Conservation (phyloP, 2,888 invertebrate species). For the Gandaritis pyraliata region DNA sequence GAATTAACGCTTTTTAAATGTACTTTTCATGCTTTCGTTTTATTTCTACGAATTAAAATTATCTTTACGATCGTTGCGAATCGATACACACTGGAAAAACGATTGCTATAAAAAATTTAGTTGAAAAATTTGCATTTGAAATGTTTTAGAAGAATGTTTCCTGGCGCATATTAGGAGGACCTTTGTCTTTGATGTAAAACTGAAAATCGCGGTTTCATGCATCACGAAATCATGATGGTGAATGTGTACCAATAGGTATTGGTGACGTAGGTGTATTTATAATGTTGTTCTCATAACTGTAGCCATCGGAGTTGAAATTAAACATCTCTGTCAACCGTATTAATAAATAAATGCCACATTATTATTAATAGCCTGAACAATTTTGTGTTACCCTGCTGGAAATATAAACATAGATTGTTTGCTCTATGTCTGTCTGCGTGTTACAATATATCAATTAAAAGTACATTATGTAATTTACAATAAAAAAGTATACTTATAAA, state of each 20-base stretch:
- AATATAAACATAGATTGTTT: no score
- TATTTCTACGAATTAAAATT: slow-evolving; percentile 5
- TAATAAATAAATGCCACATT: not conserved
- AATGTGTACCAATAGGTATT: not conserved
- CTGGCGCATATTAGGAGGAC: no score
- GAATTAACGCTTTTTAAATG: slow-evolving; percentile 24
- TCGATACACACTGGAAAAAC: slow-evolving; percentile 4
- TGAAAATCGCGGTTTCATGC: no score
- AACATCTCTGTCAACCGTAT: not conserved
- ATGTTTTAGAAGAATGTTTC: no score
- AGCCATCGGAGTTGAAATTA: not conserved
- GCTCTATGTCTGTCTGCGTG: no score
- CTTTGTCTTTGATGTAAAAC: no score
- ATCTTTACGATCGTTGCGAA: slow-evolving; percentile 8
- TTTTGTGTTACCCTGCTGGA: not conserved
- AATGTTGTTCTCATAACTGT: not conserved
- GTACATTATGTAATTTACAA: no score
- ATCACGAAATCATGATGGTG: not conserved
- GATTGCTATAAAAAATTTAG: not conserved
- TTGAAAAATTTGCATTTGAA: not conserved
- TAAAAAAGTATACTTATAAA: no score
- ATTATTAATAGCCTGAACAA: not conserved
- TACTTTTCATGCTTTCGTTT: slow-evolving; percentile 31
- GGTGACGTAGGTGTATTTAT: not conserved
- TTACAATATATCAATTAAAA: no score